Conservation (phyloP, 2,797 vertebrate genomes). For the Coccyzus lansbergi region DNA sequence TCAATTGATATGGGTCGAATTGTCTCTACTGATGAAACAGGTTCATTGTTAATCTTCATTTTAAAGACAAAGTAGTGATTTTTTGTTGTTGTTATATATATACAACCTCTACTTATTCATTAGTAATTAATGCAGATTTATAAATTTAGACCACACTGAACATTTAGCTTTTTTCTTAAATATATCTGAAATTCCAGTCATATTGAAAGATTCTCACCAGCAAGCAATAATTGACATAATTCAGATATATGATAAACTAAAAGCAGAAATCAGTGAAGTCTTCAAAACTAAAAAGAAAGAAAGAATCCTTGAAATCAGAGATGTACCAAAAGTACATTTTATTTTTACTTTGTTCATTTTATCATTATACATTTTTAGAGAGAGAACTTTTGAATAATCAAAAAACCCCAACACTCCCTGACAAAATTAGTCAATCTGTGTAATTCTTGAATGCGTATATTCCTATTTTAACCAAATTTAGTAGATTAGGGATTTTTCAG, state of each 20-base stretch:
- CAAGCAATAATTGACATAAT: background rate
- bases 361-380: background rate
- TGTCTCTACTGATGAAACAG: too few species aligned
- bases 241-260: background rate
- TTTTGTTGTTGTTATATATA: background rate
- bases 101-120: background rate
- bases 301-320: background rate
- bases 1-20: background rate
- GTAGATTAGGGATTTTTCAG: background rate
- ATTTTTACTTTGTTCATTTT: background rate
- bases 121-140: background rate
- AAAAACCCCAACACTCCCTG: background rate
- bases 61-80: background rate
- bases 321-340: background rate
- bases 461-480: background rate
- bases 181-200: background rate
- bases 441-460: background rate
- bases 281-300: background rate
- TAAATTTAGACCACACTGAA: background rate
- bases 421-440: background rate
- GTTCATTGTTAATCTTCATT: background rate
- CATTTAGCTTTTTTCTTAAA: background rate
- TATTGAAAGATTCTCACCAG: background rate
- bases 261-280: background rate
- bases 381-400: background rate